A percentile compares a stretch with the other conserved stretches of the same genome.
Conservation (phyloP, 2,888 invertebrate genomes). For the Dasysyrphus albostriatus region DNA sequence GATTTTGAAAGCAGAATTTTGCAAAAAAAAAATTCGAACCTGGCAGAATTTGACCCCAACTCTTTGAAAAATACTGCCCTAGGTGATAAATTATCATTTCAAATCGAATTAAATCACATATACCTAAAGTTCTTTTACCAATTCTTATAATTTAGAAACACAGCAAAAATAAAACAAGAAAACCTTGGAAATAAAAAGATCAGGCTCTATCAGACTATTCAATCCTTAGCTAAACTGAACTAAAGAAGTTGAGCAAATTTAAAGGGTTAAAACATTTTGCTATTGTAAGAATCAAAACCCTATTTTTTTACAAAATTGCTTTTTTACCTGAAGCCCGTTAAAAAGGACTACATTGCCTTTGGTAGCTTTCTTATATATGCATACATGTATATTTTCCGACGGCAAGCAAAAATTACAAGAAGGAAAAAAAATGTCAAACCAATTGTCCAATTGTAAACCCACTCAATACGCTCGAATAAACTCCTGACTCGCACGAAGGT, state of each 20-base stretch:
- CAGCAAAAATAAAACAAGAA: background rate
- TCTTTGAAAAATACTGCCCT: too few species aligned
- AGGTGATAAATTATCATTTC: too few species aligned
- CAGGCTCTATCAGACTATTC: background rate
- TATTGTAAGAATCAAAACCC: background rate
- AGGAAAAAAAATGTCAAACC: conserved; percentile 41
- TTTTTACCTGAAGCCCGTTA: conserved; percentile 5
- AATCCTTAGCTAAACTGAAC: background rate
- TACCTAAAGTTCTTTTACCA: too few species aligned
- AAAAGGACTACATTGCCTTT: conserved; percentile 15
- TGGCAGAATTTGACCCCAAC: too few species aligned
- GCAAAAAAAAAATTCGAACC: too few species aligned
- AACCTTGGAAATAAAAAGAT: background rate
- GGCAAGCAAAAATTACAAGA: background rate
- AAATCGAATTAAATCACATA: too few species aligned
- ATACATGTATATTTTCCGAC: background rate
- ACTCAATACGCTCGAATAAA: conserved; percentile 56
- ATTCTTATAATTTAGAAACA: too few species aligned
- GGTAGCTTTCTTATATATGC: background rate
- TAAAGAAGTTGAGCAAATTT: background rate
- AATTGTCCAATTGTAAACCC: conserved; percentile 58
- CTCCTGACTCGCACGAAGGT: conserved; percentile 52
- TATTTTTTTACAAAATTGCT: background rate
- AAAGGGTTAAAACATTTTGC: background rate
- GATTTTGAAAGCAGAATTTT: too few species aligned